phyloP scores from a whole-genome alignment of 2,888 invertebrate species.

The Agrotis ipsilon region DNA sequence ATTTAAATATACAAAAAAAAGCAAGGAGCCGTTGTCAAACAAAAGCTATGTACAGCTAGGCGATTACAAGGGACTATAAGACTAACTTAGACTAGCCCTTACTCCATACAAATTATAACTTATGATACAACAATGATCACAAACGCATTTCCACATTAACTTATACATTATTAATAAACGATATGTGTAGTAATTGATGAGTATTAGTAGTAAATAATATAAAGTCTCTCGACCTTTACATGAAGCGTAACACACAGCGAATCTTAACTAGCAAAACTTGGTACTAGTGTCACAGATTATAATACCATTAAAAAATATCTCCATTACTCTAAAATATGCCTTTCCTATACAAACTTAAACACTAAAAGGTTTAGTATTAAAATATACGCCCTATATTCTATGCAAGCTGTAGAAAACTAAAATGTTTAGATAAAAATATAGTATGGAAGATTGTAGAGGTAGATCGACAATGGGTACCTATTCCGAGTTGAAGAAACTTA shows the following conservation, averaged over 20 bases:
- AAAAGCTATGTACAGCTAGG: conserved; percentile 73
- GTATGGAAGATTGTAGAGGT: conserved; percentile 69
- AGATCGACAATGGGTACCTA: conserved; percentile 54
- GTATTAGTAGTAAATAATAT: conserved; percentile 79
- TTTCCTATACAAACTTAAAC: conserved; percentile 57
- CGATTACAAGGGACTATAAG: conserved; percentile 71
- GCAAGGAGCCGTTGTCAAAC: conserved; percentile 69
- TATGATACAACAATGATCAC: conserved; percentile 80
- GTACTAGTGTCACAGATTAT: conserved; percentile 79
- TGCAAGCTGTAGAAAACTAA: conserved; percentile 49
- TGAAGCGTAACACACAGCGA: conserved; percentile 85
- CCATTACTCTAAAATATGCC: conserved; percentile 58
- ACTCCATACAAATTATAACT: conserved; percentile 77
- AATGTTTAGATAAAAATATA: conserved; percentile 54
- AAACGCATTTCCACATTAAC: conserved; percentile 79
- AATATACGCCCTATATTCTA: conserved; percentile 46
- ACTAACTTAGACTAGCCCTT: conserved; percentile 70
- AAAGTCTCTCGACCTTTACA: conserved; percentile 71
- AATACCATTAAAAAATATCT: conserved; percentile 64
- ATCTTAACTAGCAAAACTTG: conserved; percentile 88
- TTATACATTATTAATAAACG: conserved; percentile 75
- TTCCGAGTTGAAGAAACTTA: conserved; percentile 24
- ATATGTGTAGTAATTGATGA: conserved; percentile 88
- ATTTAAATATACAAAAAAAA: conserved; percentile 73
- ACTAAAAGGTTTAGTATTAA: conserved; percentile 54